Percentiles rank a stretch among this genome's conserved stretches.
phyloP scores from a whole-genome alignment of 64 coral and sea anemone genomes.

The Dendrophyllia cribrosa region DNA sequence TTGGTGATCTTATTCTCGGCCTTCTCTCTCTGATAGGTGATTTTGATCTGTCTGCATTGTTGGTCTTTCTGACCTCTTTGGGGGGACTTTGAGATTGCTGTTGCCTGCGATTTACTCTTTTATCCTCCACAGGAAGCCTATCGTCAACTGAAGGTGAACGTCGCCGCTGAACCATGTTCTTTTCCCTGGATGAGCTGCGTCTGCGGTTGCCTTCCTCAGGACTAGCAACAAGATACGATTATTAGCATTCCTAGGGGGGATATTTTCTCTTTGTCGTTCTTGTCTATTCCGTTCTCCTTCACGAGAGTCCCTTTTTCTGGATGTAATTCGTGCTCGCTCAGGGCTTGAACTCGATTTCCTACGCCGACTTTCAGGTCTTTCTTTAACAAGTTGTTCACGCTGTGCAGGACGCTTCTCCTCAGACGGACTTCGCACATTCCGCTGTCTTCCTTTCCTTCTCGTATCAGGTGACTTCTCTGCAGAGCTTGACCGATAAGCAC shows the following conservation, averaged over 20 bases:
- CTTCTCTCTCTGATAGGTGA: conserved; percentile 18
- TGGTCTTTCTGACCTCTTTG: neutral
- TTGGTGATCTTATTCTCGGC: neutral
- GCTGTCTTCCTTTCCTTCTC: conserved; percentile 10
- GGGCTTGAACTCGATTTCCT: neutral
- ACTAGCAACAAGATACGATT: neutral
- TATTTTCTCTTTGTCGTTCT: neutral
- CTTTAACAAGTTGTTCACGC: neutral
- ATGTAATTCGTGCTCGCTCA: neutral
- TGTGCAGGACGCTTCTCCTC: neutral
- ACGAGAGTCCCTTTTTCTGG: conserved; percentile 2
- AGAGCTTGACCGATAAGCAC: neutral
- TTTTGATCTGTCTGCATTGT: neutral
- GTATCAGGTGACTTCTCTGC: conserved; percentile 17
- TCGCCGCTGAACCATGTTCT: neutral
- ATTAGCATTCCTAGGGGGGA: neutral
- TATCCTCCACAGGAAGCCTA: neutral
- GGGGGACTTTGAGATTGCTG: neutral
- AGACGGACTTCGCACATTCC: neutral
- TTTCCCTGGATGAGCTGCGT: conserved; percentile 36
- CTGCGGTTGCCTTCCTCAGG: neutral
- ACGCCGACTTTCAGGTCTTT: neutral
- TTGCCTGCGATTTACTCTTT: neutral
- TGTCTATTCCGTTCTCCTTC: neutral
- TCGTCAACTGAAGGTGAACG: conserved; percentile 5